Base-by-base conservation (phyloP, 2,797 vertebrate genomes). In the Acanthopagrus latus region DNA sequence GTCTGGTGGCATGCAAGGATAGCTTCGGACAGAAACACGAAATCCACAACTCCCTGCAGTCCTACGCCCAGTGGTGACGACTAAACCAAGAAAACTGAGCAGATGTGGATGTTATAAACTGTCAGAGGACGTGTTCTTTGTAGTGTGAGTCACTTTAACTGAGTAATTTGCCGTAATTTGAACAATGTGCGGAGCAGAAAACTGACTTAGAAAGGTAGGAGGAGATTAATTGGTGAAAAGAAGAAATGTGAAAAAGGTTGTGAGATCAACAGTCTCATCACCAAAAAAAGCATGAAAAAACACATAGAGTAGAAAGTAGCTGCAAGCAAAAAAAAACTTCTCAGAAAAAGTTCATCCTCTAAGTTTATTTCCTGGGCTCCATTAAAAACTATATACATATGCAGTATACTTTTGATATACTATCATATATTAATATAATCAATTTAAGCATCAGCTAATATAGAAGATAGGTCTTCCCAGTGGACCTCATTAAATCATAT, bases 401-500 rank as follows among this genome's bases (percentile, higher is more conserved):
- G 41, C 57, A 48, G 2, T 29, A 51, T 38, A 18, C 3, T 47
- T 80, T 27, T 74, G 23, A 33, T 33, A 33, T 33, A 33, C 33
- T 33, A 33, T 33, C 7, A 33, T 33, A 8, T 33, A 33, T 33
- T 33, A 8, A 33, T 27, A 62, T 29, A 63, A 33, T 69, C 41
- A 21, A n/a, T 50, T 29, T 23, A 50, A 11, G 33, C 21, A 1
- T 64, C 29, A 25, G 16, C 14, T 58, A 58, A 48, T 47, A 29
- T 11, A 23, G n/a, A 38, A 57, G 55, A 44, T 48, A 57, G 13
- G 76, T 65, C 44, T 65, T 70, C 64, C 55, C 46, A 65, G 46
- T 58, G 23, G 51, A 60, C 71, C 25, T 75, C 29, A 76, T 83
- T 71, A 76, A 12, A 66, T 17, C 50, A 58, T 64, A 44, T 23